A percentile compares a stretch with the other conserved stretches of the same genome.
phyloP scores from a whole-genome alignment of 2,797 vertebrate species.

The Florisuga fusca region DNA sequence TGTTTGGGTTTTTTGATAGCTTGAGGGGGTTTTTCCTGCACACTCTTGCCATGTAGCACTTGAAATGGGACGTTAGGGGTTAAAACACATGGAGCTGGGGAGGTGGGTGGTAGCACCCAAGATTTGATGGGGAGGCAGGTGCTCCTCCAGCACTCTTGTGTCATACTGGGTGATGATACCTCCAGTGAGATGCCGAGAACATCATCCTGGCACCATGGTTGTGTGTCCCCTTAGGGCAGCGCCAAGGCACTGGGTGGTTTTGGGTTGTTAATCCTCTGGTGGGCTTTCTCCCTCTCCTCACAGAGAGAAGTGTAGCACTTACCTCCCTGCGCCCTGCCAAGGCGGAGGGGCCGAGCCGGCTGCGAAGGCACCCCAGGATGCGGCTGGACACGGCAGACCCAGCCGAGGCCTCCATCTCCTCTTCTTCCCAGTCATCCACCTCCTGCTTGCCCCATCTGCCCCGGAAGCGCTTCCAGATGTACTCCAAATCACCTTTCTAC shows the following conservation, averaged over 20 bases:
- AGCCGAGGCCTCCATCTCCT: conserved; percentile 72
- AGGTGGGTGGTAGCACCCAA: background rate
- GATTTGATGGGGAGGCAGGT: background rate
- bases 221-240: rapidly evolving
- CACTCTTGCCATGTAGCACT: background rate
- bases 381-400: conserved; percentile 85
- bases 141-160: rapidly evolving
- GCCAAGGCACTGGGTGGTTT: rapidly evolving
- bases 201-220: background rate
- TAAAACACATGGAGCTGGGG: rapidly evolving
- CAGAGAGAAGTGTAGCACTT: conserved; percentile 85
- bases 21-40: background rate
- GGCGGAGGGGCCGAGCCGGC: conserved; percentile 78
- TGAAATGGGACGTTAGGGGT: background rate
- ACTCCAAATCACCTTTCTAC: conserved; percentile 91
- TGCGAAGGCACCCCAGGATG: conserved; percentile 76
- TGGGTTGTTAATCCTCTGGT: background rate
- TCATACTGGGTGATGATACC: rapidly evolving
- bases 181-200: rapidly evolving
- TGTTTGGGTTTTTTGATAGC: rapidly evolving
- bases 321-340: conserved; percentile 80
- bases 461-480: conserved; percentile 87
- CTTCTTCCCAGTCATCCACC: conserved; percentile 83
- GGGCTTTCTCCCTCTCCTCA: background rate
- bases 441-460: conserved; percentile 86